phyloP scores from a whole-genome alignment of 1,140 invertebrate genomes.

The Euura saliciscinereae region DNA sequence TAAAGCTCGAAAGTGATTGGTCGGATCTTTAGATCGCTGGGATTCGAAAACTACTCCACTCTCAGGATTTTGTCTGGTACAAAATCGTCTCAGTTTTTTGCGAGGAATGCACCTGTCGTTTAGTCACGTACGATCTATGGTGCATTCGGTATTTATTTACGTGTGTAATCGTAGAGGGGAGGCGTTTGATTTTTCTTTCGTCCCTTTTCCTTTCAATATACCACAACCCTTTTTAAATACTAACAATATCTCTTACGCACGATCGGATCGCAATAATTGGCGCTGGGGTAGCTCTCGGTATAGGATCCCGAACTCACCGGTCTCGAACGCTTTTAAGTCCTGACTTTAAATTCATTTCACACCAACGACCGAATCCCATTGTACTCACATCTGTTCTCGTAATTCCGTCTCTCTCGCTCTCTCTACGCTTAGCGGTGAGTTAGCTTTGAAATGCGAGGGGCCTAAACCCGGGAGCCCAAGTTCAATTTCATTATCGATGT shows the following conservation, averaged over 20 bases:
- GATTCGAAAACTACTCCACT: too few relatives aligned
- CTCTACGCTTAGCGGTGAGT: not conserved
- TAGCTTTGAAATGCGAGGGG: conserved; percentile 8
- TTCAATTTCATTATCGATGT: conserved; percentile 58
- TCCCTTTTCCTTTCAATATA: not conserved
- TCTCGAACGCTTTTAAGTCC: conserved; percentile 39
- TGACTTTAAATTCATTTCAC: conserved; percentile 56
- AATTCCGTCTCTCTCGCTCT: not conserved
- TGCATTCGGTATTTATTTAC: too few relatives aligned
- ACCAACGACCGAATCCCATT: conserved; percentile 48
- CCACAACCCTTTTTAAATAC: conserved; percentile 21
- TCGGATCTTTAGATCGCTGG: too few relatives aligned
- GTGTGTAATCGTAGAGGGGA: too few relatives aligned
- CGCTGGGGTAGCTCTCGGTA: not conserved
- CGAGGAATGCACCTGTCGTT: too few relatives aligned
- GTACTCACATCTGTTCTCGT: conserved; percentile 50
- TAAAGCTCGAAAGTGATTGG: too few relatives aligned
- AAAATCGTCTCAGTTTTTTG: too few relatives aligned
- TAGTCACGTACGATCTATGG: too few relatives aligned
- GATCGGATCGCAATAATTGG: conserved; percentile 54
- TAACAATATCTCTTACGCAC: conserved; percentile 54
- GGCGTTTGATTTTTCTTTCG: not conserved
- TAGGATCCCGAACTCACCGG: too few relatives aligned
- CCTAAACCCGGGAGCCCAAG: conserved; percentile 35
- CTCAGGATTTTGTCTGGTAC: too few relatives aligned